Conservation (phyloP, 1,140 invertebrate species). For the Medauroidea extradentata region DNA sequence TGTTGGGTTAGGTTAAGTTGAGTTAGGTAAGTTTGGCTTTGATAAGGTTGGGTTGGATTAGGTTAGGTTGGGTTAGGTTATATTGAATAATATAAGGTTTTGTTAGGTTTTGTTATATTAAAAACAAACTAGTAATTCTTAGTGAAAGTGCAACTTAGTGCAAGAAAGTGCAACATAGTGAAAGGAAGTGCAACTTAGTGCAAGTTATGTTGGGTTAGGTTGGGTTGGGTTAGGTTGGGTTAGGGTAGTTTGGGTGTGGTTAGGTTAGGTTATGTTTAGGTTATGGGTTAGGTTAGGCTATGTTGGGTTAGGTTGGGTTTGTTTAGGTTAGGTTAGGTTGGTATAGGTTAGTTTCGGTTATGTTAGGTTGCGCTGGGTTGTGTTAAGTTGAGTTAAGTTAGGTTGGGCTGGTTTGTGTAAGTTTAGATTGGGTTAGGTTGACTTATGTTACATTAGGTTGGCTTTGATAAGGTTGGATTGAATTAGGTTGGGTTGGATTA, state of each 20-base stretch:
- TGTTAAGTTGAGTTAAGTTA: constrained; percentile 34
- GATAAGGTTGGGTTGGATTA: constrained; percentile 34
- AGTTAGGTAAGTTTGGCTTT: no score
- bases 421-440: constrained; percentile 25
- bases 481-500: constrained; percentile 4
- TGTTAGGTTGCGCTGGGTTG: constrained; percentile 34
- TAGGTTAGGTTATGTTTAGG: constrained; percentile 31
- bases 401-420: constrained; percentile 33
- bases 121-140: no score
- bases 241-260: constrained; percentile 33
- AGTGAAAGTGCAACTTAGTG: neutral
- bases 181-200: constrained; percentile 17
- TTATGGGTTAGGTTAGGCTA: constrained; percentile 33
- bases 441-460: constrained; percentile 9
- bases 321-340: no score
- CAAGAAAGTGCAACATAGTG: no score
- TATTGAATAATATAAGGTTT: constrained; percentile 33
- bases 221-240: constrained; percentile 23
- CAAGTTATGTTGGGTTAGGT: constrained; percentile 30
- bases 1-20: constrained; percentile 24
- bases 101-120: constrained; percentile 33
- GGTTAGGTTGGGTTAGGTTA: constrained; percentile 37
- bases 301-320: no score
- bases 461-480: constrained; percentile 7
- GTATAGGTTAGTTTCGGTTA: constrained; percentile 25